Conservation (phyloP, 1,140 invertebrate species). For the Cyrtorhinus lividipennis region DNA sequence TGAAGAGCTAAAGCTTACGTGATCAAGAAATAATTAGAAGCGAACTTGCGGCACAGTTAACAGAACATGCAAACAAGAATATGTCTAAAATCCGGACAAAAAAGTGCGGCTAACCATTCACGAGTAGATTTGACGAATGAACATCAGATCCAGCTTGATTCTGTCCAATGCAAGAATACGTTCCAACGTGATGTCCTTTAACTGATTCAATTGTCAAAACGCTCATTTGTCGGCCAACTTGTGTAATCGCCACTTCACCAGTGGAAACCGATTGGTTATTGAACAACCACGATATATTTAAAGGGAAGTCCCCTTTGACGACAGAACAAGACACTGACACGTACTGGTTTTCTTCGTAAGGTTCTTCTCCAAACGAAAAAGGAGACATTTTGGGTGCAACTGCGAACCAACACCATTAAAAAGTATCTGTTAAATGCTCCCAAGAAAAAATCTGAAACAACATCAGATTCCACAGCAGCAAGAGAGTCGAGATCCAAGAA, state of each 20-base stretch:
- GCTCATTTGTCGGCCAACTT: conserved; percentile 41
- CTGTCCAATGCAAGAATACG: conserved; percentile 60
- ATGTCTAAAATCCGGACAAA: no score
- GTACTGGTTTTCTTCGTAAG: conserved; percentile 28
- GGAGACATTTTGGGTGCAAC: conserved; percentile 51
- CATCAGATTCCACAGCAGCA: no score
- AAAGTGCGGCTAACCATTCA: conserved; percentile 25
- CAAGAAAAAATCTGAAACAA: no score
- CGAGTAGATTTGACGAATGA: conserved; percentile 29
- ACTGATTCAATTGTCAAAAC: conserved; percentile 57
- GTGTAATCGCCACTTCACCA: conserved; percentile 43
- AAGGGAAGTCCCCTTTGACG: conserved; percentile 53
- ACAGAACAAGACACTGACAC: conserved; percentile 49
- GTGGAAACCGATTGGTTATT: conserved; percentile 29
- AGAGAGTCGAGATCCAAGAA: neutral
- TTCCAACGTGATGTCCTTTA: conserved; percentile 42
- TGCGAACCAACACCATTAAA: no score
- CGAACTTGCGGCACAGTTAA: no score
- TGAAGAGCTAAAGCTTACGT: no score
- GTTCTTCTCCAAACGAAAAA: conserved; percentile 54
- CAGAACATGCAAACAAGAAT: no score
- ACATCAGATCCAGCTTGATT: conserved; percentile 50
- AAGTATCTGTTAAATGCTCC: no score
- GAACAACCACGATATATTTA: conserved; percentile 50
- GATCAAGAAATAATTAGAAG: no score